phyloP scores from a whole-genome alignment of 2,888 invertebrate species.

The Coleophora flavipennella region DNA sequence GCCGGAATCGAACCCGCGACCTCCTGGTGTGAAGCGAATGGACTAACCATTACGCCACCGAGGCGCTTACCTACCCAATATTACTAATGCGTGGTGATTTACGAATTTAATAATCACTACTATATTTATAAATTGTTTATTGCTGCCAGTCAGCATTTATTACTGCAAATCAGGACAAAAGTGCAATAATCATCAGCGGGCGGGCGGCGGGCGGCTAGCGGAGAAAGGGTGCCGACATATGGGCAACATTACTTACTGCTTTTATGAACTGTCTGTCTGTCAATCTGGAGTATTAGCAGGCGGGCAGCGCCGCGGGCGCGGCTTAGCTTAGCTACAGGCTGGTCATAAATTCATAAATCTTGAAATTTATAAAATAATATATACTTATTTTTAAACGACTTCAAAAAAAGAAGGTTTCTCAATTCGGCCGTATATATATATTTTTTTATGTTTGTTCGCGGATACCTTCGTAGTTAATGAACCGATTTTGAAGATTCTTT shows the following conservation, averaged over 20 bases:
- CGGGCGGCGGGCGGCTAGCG: constrained; percentile 5
- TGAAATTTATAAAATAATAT: too few species aligned
- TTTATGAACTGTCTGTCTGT: constrained; percentile 69
- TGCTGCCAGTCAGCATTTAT: constrained; percentile 2
- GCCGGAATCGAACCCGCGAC: too few species aligned
- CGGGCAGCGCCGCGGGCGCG: constrained; percentile 33
- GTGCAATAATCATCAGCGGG: constrained; percentile 18
- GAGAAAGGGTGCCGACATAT: constrained; percentile 56
- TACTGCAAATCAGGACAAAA: constrained; percentile 22
- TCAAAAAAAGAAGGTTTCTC: too few species aligned
- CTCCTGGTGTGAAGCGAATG: too few species aligned
- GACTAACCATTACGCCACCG: too few species aligned
- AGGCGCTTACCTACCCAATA: background rate
- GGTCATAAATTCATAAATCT: constrained; percentile 17
- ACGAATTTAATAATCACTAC: background rate
- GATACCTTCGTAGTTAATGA: too few species aligned
- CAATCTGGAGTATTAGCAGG: constrained; percentile 59
- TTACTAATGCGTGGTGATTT: too few species aligned
- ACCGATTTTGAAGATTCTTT: too few species aligned
- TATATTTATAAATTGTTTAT: too few species aligned
- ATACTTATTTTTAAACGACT: too few species aligned
- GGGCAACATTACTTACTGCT: constrained; percentile 48
- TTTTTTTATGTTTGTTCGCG: too few species aligned
- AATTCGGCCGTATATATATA: too few species aligned
- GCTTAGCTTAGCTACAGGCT: constrained; percentile 32